Evolutionary conservation across 2,888 invertebrate species (phyloP).

Genomic region (Luffia ferchaultella): DNA sequence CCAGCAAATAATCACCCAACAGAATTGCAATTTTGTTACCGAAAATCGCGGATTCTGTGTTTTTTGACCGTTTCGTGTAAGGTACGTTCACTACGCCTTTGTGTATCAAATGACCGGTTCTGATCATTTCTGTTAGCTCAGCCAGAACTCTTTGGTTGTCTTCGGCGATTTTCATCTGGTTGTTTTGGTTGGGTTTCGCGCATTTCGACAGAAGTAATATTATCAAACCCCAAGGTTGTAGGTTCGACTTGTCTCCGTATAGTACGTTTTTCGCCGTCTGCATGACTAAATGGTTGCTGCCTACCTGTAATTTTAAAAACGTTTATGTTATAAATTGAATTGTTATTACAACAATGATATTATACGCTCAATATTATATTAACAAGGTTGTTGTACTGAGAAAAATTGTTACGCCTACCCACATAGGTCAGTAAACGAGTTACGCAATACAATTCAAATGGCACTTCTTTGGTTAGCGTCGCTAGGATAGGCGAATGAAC

Average conservation of each 20-base stretch:
- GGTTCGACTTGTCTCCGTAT: conserved; percentile 82
- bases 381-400: no score
- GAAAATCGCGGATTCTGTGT: conserved; percentile 78
- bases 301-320: conserved; percentile 54
- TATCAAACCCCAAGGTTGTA: conserved; percentile 87
- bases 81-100: conserved; percentile 64
- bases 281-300: conserved; percentile 85
- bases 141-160: conserved; percentile 51
- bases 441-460: no score
- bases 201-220: conserved; percentile 86
- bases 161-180: conserved; percentile 68
- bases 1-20: conserved; percentile 85
- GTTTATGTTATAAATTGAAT: background rate
- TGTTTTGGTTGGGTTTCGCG: conserved; percentile 55
- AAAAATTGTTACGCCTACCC: no score
- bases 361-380: no score
- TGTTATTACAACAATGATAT: no score
- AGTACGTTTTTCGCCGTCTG: conserved; percentile 86
- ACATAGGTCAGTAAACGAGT: no score
- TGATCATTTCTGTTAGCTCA: conserved; percentile 86
- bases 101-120: conserved; percentile 85
- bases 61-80: conserved; percentile 61
- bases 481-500: no score
- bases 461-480: no score
- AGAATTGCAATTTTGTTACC: conserved; percentile 90